These are phyloP conservation scores for Siniperca knerii DNA, from an alignment of 2,113 vertebrate genomes.

Conservation along the genomic window DNA sequence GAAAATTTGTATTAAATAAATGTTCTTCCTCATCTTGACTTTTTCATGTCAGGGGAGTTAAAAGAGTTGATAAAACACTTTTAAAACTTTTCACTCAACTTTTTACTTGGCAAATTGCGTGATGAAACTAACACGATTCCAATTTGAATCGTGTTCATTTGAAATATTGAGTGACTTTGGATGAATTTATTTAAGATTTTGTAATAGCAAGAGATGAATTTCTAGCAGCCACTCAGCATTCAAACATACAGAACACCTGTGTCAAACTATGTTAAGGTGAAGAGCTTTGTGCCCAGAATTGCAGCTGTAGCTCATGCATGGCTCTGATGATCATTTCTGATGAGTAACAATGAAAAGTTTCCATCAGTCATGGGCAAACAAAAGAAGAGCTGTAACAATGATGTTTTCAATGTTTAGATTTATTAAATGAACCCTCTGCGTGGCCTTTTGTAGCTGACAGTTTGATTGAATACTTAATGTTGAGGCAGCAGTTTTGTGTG, in stretches of 20 bases:
- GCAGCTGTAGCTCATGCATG: background rate
- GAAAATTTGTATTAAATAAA: background rate
- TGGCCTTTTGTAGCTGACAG: conserved; percentile 7
- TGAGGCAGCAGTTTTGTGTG: conserved; percentile 37
- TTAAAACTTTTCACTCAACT: conserved; percentile 2
- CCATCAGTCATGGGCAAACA: conserved; percentile 2
- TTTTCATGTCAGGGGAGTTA: conserved; percentile 22
- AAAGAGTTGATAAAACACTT: conserved; percentile 9
- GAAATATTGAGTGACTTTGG: conserved; percentile 12
- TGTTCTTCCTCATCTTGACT: conserved; percentile 21
- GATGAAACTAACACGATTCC: conserved; percentile 7
- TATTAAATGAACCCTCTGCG: conserved; percentile 8
- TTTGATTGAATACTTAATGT: conserved; percentile 28
- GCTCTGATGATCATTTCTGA: background rate
- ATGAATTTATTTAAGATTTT: background rate
- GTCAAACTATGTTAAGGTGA: conserved; percentile 13
- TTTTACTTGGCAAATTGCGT: conserved; percentile 1
- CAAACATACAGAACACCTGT: background rate
- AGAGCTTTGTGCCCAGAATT: background rate
- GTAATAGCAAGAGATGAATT: background rate
- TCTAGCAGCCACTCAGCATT: background rate
- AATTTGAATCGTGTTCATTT: background rate
- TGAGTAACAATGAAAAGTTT: conserved; percentile 12
- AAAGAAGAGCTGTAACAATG: conserved; percentile 1
- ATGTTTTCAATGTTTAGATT: conserved; percentile 11